Conservation (phyloP, 2,888 invertebrate genomes). For the Cephus runcator region DNA sequence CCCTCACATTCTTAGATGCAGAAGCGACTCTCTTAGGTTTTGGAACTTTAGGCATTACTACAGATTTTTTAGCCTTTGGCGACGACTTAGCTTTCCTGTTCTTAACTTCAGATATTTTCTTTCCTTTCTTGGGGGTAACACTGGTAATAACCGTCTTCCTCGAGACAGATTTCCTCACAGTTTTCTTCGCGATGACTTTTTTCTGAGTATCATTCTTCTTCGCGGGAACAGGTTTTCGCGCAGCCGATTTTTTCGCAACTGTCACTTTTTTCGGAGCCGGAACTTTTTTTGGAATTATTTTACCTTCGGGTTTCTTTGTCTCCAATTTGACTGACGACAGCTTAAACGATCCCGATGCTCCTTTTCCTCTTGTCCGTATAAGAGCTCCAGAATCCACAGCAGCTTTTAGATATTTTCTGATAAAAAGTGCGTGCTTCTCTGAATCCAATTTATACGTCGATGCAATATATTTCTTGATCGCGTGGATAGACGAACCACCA, state of each 20-base stretch:
- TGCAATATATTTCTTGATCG: slow-evolving; percentile 72
- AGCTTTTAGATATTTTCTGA: slow-evolving; percentile 69
- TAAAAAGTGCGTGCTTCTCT: slow-evolving; percentile 68
- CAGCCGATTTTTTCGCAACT: slow-evolving; percentile 10
- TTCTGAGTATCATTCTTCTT: slow-evolving; percentile 48
- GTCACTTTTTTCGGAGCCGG: neutral
- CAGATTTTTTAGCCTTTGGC: slow-evolving; percentile 41
- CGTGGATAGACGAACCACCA: slow-evolving; percentile 69
- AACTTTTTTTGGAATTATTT: neutral
- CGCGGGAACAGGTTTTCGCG: slow-evolving; percentile 27
- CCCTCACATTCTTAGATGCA: slow-evolving; percentile 29
- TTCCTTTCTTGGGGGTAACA: slow-evolving; percentile 31
- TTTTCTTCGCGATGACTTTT: slow-evolving; percentile 18
- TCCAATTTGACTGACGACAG: slow-evolving; percentile 47
- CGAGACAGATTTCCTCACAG: slow-evolving; percentile 29
- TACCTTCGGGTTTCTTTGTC: slow-evolving; percentile 22
- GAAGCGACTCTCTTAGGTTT: slow-evolving; percentile 54
- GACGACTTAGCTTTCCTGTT: slow-evolving; percentile 21
- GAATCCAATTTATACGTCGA: slow-evolving; percentile 70
- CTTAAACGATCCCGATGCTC: slow-evolving; percentile 69
- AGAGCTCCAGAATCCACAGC: slow-evolving; percentile 67
- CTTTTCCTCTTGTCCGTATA: slow-evolving; percentile 68
- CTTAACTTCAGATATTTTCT: slow-evolving; percentile 11
- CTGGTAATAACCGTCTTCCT: slow-evolving; percentile 31
- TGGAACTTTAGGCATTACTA: slow-evolving; percentile 62